Evolutionary conservation across 2,797 vertebrate species (phyloP), one percentile per base, ranked within the genome.

Genomic region (Myripristis murdjan): DNA sequence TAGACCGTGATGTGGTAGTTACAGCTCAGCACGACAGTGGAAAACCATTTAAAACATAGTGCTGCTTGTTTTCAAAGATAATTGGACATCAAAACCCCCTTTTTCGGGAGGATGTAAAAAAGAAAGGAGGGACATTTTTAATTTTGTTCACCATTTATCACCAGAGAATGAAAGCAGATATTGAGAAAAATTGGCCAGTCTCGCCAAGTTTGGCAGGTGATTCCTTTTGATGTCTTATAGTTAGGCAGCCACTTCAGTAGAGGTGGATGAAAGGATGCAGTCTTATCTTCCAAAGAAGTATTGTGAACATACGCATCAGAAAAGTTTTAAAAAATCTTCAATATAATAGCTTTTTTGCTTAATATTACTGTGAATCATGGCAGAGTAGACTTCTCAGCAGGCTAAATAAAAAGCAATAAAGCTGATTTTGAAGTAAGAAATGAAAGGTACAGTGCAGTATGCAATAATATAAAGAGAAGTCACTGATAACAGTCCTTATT

Each of bases 31-130:
- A 43, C 15, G 16, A 15, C 23, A 24, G 15, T 23, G 1, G 10
- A 23, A 23, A 9, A 16, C 22, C 49, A 47, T 14, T 1, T 39
- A 39, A 51, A 54, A n/a, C 6, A 47, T 41, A 10, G 24, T 44
- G 54, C 78, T 82, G 79, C 44, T 82, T 33, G 52, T 68, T 80
- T 79, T 87, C 70, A 83, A 70, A 87, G 65, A 67, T 80, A 81
- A 89, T 87, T 61, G 71, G 72, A 7, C 61, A 14, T 9, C 75
- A 26, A 73, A 70, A 72, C 76, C 62, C 6, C 35, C 18, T 73
- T 52, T 9, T 69, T 39, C 44, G 16, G 64, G 77, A 79, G 75
- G 73, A 67, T 16, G 6, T 3, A 22, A 2, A 54, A 28, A 71
- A 52, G 41, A 74, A 39, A n/a, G 64, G 64, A 68, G 73, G 65